A percentile compares a stretch with the other conserved stretches of the same genome.
phyloP scores from a whole-genome alignment of 2,797 vertebrate genomes.

The Helicolenus hilgendorfi region DNA sequence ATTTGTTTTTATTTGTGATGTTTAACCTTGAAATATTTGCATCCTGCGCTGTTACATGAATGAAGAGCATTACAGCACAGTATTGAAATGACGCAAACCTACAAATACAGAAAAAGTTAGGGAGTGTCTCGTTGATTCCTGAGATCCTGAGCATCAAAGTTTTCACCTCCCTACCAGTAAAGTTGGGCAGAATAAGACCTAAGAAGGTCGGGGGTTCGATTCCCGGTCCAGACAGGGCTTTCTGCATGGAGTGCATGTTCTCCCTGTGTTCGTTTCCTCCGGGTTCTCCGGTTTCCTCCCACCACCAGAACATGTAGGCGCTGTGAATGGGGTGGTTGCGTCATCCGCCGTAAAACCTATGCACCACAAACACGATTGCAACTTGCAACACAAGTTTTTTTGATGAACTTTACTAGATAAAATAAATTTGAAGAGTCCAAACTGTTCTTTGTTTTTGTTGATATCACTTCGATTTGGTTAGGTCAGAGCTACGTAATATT shows the following conservation, averaged over 20 bases:
- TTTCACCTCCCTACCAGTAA: background rate
- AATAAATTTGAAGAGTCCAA: background rate
- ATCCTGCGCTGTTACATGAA: background rate
- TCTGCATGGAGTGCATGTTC: background rate
- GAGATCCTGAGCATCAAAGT: background rate
- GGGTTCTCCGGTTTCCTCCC: background rate
- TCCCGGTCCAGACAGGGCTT: background rate
- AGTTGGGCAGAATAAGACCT: background rate
- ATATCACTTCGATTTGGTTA: background rate
- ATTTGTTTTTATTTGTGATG: constrained; percentile 8
- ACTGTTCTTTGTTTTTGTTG: background rate
- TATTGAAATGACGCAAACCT: background rate
- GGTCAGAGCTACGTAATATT: background rate
- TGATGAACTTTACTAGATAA: background rate
- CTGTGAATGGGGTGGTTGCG: background rate
- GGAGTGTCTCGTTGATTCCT: background rate
- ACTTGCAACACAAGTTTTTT: no score
- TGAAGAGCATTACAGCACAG: background rate
- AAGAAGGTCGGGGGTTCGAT: background rate
- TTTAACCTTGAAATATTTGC: constrained; percentile 18
- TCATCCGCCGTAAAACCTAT: background rate
- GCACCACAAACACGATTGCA: no score
- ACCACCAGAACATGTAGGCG: background rate
- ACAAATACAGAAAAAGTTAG: background rate
- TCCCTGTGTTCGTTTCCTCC: no score